Percentiles rank a stretch among this genome's conserved stretches.
phyloP scores from a whole-genome alignment of 2,113 vertebrate species.

The Varanus salvator region DNA sequence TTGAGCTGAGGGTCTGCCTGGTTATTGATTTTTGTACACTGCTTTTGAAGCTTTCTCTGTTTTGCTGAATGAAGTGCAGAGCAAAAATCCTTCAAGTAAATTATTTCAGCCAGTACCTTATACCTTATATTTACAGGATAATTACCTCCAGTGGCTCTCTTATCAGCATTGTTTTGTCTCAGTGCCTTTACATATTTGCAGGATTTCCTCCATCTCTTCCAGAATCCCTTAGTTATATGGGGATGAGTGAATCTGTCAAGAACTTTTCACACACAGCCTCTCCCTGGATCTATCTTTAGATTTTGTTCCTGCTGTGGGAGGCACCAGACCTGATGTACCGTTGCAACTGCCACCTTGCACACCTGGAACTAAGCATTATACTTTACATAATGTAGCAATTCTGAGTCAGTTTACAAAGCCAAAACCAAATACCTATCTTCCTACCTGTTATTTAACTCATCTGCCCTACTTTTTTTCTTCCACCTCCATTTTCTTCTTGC shows the following conservation, averaged over 20 bases:
- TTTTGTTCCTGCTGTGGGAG: background rate
- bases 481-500: background rate
- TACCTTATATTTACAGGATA: background rate
- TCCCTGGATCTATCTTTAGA: background rate
- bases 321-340: background rate
- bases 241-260: background rate
- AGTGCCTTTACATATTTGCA: background rate
- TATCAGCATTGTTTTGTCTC: background rate
- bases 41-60: no score
- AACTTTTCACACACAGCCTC: background rate
- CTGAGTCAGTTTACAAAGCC: background rate
- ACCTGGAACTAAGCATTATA: background rate
- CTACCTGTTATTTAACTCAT: background rate
- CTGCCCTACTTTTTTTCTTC: conserved; percentile 25
- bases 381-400: background rate
- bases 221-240: background rate
- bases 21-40: no score
- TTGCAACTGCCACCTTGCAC: background rate
- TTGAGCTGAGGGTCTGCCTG: no score
- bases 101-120: background rate
- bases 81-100: no score
- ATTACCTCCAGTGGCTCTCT: background rate
- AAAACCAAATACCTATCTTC: background rate
- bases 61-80: background rate
- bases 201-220: background rate